These are phyloP conservation scores for Perizoma affinitatum DNA, from an alignment of 2,888 invertebrate genomes.

Conservation along the genomic window DNA sequence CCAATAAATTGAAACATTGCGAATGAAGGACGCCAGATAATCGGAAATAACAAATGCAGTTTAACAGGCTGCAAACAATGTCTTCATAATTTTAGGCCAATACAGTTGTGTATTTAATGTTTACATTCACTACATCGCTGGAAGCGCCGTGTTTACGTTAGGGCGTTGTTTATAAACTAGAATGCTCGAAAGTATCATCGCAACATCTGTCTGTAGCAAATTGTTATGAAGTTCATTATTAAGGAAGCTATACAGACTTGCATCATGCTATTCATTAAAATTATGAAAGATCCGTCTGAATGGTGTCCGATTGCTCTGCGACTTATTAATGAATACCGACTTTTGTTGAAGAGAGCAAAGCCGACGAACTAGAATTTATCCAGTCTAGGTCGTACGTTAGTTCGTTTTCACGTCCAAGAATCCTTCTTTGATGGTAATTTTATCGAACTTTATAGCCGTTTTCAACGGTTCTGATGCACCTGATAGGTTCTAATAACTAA, in stretches of 20 bases:
- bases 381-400: too few species aligned
- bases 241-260: constrained; percentile 9
- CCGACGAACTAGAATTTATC: too few species aligned
- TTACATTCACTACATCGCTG: constrained; percentile 59
- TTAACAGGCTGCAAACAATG: constrained; percentile 55
- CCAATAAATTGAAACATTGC: constrained; percentile 25
- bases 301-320: neutral
- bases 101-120: constrained; percentile 59
- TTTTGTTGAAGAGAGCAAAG: too few species aligned
- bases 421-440: too few species aligned
- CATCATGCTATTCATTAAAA: neutral
- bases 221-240: constrained; percentile 17
- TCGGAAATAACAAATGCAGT: constrained; percentile 30
- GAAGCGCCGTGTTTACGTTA: constrained; percentile 70
- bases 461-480: too few species aligned
- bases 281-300: neutral
- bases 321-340: neutral
- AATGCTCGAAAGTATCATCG: constrained; percentile 52
- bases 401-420: too few species aligned
- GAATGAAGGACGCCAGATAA: constrained; percentile 25
- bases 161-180: constrained; percentile 70
- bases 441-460: too few species aligned
- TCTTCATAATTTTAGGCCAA: constrained; percentile 57
- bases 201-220: constrained; percentile 30
- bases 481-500: too few species aligned